Conservation (phyloP, 2,113 vertebrate species). For the Xiphorhynchus elegans region DNA sequence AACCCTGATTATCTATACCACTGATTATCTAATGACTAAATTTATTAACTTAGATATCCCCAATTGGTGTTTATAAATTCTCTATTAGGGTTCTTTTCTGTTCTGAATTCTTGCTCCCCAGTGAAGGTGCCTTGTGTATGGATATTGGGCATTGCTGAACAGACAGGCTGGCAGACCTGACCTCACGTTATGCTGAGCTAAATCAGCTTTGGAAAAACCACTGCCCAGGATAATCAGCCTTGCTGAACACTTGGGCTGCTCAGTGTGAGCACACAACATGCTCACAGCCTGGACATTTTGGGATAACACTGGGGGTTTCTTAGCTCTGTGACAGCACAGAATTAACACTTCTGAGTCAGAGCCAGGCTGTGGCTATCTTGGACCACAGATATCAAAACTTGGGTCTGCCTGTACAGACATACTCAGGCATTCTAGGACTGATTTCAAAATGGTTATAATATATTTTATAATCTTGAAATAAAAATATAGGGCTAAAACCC, state of each 20-base stretch:
- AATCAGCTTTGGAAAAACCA: not conserved
- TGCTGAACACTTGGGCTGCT: not conserved
- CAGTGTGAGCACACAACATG: fast-evolving
- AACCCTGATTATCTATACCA: not conserved
- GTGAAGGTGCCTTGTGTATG: not conserved
- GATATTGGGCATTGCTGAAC: not conserved
- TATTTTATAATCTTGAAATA: not conserved
- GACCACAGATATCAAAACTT: not conserved
- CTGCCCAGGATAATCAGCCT: not conserved
- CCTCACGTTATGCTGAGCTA: not conserved
- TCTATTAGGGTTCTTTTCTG: not conserved
- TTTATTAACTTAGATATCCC: not conserved
- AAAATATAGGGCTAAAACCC: not conserved
- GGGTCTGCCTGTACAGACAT: not conserved
- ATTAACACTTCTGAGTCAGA: not conserved
- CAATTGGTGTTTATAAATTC: not conserved
- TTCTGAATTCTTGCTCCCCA: not conserved
- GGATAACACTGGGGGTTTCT: not conserved
- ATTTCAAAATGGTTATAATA: not conserved
- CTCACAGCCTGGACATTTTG: not conserved
- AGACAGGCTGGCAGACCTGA: not conserved
- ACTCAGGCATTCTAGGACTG: not conserved
- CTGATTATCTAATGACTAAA: not conserved
- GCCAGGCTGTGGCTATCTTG: not conserved
- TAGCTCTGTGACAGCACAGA: not conserved